Percentiles rank a stretch among this genome's conserved stretches.
Evolutionary conservation across 2,797 vertebrate genomes (phyloP).

Genomic region (Ctenochaetus hawaiiensis): DNA sequence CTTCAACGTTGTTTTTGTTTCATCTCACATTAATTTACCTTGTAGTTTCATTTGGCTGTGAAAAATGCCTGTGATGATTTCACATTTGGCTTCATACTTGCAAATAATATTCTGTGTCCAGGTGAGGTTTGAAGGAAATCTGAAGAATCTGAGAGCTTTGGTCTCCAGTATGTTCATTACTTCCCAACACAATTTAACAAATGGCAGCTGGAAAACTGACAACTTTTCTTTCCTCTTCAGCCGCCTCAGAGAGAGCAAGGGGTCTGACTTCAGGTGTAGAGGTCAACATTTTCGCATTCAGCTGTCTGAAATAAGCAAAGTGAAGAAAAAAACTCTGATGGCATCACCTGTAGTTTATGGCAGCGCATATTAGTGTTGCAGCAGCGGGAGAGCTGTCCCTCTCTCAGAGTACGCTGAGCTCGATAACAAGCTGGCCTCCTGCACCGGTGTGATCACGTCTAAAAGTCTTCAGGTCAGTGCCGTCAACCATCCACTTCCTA

Average conservation of each 20-base stretch:
- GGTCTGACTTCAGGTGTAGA: constrained; percentile 43
- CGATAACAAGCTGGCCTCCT: constrained; percentile 74
- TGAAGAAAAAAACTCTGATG: constrained; percentile 43
- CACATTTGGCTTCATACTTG: neutral
- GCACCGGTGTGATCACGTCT: constrained; percentile 61
- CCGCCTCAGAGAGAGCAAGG: constrained; percentile 56
- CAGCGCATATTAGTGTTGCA: constrained; percentile 50
- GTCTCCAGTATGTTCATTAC: constrained; percentile 57
- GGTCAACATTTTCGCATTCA: constrained; percentile 67
- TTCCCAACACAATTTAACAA: constrained; percentile 66
- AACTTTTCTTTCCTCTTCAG: constrained; percentile 57
- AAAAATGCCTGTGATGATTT: neutral
- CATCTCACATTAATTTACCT: neutral
- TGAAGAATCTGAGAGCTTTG: constrained; percentile 37
- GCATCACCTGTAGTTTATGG: constrained; percentile 71
- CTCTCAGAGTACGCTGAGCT: constrained; percentile 39
- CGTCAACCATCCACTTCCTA: constrained; percentile 60
- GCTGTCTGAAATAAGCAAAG: constrained; percentile 46
- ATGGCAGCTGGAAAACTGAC: constrained; percentile 62
- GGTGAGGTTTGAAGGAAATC: constrained; percentile 9
- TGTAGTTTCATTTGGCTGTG: neutral
- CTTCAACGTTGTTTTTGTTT: neutral
- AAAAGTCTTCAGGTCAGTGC: constrained; percentile 73
- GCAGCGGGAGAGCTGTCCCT: constrained; percentile 40
- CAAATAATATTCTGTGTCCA: constrained; percentile 8